These are phyloP conservation scores for Frankliniella fusca DNA, from an alignment of 2,888 invertebrate species.

Conservation along the genomic window DNA sequence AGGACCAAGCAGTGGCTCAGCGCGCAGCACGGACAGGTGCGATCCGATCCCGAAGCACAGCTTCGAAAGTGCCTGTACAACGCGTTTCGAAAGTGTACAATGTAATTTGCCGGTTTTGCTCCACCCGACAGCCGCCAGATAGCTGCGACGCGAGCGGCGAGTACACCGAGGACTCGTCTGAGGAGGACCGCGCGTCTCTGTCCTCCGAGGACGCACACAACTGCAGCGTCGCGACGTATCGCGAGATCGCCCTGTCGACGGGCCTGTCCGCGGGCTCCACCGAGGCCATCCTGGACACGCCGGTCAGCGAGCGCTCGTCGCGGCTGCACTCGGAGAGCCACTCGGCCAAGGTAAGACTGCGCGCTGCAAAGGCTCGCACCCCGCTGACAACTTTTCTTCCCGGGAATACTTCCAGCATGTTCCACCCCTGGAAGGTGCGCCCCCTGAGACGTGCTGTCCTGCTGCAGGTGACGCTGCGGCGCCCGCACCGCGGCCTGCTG, in stretches of 20 bases:
- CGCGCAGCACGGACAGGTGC: neutral
- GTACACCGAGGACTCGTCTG: slow-evolving; percentile 63
- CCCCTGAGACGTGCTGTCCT: neutral
- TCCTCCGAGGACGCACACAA: slow-evolving; percentile 74
- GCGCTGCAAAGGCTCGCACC: neutral
- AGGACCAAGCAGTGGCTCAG: slow-evolving; percentile 39
- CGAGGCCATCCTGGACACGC: slow-evolving; percentile 24
- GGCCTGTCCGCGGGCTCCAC: slow-evolving; percentile 42
- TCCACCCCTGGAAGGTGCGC: no score
- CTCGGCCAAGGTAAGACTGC: neutral
- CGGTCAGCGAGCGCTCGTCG: neutral
- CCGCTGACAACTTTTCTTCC: no score
- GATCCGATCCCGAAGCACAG: neutral
- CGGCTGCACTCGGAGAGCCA: slow-evolving; percentile 5
- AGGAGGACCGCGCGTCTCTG: slow-evolving; percentile 61
- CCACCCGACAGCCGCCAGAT: slow-evolving; percentile 57
- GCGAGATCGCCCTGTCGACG: slow-evolving; percentile 39
- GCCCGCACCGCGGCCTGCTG: slow-evolving; percentile 29
- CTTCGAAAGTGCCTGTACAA: neutral
- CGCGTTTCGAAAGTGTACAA: neutral
- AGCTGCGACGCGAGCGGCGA: slow-evolving; percentile 88
- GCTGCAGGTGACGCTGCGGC: slow-evolving; percentile 2
- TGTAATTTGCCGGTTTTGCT: neutral
- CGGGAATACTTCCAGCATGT: no score
- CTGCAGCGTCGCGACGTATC: slow-evolving; percentile 53